These are phyloP conservation scores for Netta rufina DNA, from an alignment of 2,797 vertebrate genomes.

Conservation along the genomic window DNA sequence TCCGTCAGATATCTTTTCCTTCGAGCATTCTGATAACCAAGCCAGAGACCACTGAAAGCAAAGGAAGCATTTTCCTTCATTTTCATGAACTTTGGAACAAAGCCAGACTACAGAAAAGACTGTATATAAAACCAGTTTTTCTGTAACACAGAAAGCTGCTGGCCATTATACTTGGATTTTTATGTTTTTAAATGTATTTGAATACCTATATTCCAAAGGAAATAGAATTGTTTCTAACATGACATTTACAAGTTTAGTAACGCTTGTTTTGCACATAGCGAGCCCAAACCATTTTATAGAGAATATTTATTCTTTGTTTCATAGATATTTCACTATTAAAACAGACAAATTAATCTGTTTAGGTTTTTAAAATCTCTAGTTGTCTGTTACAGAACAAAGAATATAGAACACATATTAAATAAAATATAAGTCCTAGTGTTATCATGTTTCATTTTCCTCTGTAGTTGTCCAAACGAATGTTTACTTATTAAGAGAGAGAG, in stretches of 20 bases:
- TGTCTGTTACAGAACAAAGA: not conserved
- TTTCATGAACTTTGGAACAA: not conserved
- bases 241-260: not conserved
- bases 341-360: not conserved
- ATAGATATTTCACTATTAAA: not conserved
- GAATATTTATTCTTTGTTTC: not conserved
- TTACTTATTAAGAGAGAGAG: not conserved
- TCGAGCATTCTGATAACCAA: not conserved
- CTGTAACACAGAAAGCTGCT: not conserved
- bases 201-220: not conserved
- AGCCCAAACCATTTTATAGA: not conserved
- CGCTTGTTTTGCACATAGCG: not conserved
- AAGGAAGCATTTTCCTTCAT: not conserved
- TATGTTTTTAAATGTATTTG: not conserved
- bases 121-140: not conserved
- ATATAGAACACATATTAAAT: not conserved
- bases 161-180: not conserved
- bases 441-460: not conserved
- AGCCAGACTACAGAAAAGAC: not conserved
- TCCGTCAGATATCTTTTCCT: not conserved
- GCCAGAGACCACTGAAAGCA: not conserved
- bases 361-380: not conserved
- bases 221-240: not conserved
- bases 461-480: not conserved
- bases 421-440: not conserved